Evolutionary conservation across 1,140 invertebrate species (phyloP).

Genomic region (Cheumatopsyche charites): DNA sequence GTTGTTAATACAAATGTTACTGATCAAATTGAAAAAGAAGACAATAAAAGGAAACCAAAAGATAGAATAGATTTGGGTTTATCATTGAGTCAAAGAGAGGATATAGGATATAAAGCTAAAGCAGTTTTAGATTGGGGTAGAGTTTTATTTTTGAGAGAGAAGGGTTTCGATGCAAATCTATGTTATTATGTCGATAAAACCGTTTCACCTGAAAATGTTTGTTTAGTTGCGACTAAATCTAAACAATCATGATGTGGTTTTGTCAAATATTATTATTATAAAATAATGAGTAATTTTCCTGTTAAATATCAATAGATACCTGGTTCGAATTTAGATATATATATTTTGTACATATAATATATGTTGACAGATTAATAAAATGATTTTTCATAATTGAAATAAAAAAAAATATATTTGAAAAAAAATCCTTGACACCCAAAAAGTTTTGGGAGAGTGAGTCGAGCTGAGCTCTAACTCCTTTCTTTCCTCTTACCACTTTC

Average conservation of each 20-base stretch:
- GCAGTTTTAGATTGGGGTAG: slow-evolving; percentile 77
- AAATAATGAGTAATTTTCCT: too few species aligned
- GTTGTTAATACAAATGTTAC: neutral
- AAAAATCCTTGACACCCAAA: too few species aligned
- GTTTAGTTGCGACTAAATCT: slow-evolving; percentile 66
- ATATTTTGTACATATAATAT: too few species aligned
- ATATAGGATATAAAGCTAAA: slow-evolving; percentile 75
- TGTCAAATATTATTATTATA: neutral
- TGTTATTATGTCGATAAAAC: slow-evolving; percentile 68
- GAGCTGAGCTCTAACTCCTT: too few species aligned
- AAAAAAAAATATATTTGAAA: too few species aligned
- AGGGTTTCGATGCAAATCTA: slow-evolving; percentile 67
- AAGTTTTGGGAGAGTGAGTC: too few species aligned
- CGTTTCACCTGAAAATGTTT: slow-evolving; percentile 80
- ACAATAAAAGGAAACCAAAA: too few species aligned
- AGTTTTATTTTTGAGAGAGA: slow-evolving; percentile 65
- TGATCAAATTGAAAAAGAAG: slow-evolving; percentile 35
- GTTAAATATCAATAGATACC: too few species aligned
- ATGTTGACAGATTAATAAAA: too few species aligned
- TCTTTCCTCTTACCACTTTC: too few species aligned
- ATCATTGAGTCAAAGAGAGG: slow-evolving; percentile 61
- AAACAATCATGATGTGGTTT: neutral
- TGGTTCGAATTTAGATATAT: too few species aligned
- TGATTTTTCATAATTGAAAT: too few species aligned
- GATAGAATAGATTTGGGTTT: slow-evolving; percentile 50